Evolutionary conservation across 2,888 invertebrate genomes (phyloP), one percentile per base, ranked within the genome.

Genomic region (Sepioteuthis lessoniana): DNA sequence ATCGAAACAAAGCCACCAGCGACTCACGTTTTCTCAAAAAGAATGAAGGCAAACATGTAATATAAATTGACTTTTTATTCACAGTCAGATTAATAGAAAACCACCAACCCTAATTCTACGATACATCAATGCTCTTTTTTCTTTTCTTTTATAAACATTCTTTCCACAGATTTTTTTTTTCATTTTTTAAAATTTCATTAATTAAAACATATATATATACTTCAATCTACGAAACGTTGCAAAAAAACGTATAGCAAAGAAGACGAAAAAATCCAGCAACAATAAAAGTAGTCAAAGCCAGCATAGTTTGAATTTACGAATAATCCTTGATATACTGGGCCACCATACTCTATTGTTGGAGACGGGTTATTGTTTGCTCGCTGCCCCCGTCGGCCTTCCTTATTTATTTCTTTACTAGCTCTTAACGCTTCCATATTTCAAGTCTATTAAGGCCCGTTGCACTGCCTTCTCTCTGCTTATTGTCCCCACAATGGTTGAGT

Each of bases 261-360:
- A 35, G n/a, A n/a, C 8, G 4, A 76, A 76, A 76, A 76, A n/a
- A 76, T 19, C 55, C n/a, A n/a, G 1, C n/a, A 35, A 35, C n/a
- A 76, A 76, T 76, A 76, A 76, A 76, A n/a, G 76, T n/a, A 76
- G 16, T 35, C 76, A 76, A 76, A 76, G 76, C 76, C 76, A 76
- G 76, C 76, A 76, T 76, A 10, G 76, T 76, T n/a, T 76, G n/a
- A 76, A 76, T 76, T 76, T 76, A 76, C n/a, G 35, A 76, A 76
- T 76, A 76, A 76, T 76, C 76, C n/a, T 76, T 76, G 76, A 76
- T 76, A 76, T 76, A 76, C 76, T 76, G 76, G 76, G 76, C 76
- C 76, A 76, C 76, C 76, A 76, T 76, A 76, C 76, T 16, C 76
- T 76, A 76, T 76, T 76, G 76, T 76, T 76, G n/a, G 13, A n/a